Evolutionary conservation across 2,888 invertebrate genomes (phyloP), one percentile per base, ranked within the genome.

Genomic region (Lasius platythorax): DNA sequence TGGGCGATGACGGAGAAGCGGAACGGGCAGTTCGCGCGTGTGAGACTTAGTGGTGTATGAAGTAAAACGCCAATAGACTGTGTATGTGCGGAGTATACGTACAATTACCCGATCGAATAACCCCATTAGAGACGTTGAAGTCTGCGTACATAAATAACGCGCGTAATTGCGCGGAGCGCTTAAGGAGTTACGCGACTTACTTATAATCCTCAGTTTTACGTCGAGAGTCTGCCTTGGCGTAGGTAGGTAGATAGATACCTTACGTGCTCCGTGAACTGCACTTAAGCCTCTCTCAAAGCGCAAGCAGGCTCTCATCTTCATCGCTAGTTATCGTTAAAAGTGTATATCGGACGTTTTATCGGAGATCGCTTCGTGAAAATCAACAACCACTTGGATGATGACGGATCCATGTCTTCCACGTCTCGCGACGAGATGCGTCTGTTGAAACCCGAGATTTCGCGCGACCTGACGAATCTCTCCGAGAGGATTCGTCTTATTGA

Each of bases 31-130:
- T 75, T 79, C 72, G 72, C 81, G 82, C 84, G 84, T 73, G 72
- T 73, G 84, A 90, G 67, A 82, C 82, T 72, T 83, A 85, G 64
- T 66, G 85, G 81, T 67, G 87, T 87, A 86, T 85, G 85, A 88
- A 88, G 78, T 82, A 70, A 23, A 76, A 18, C 83, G 86, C 83
- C 84, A 87, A 90, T 90, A 85, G 82, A 85, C 90, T 85, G 88
- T 88, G 85, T n/a, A 8, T 40, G 11, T 53, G 53, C 18, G n/a
- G n/a, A 75, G 84, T 79, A 85, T 53, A 23, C 23, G 79, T 85
- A 73, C 84, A 85, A 90, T 85, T 85, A 87, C 70, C 40, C 90
- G 87, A 89, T 89, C 88, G 90, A 89, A 89, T 88, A 89, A 84
- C 72, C 75, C 88, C 90, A 85, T 90, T 90, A 90, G 74, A 90